phyloP scores from a whole-genome alignment of 2,113 vertebrate species.

The Sinosuthora webbiana region DNA sequence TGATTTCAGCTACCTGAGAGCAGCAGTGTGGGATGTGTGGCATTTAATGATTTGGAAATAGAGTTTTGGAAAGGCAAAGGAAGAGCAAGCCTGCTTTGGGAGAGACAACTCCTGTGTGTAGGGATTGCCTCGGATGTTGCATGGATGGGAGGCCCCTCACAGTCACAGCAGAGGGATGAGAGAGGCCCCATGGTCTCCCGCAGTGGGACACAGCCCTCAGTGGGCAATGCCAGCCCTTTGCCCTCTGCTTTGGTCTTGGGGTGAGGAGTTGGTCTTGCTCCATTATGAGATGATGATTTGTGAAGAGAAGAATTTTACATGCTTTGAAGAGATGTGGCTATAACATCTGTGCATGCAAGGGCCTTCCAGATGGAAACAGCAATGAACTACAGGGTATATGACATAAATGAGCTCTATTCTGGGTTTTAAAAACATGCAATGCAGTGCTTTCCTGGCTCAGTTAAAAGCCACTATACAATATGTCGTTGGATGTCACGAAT shows the following conservation, averaged over 20 bases:
- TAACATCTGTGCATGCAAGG: neutral
- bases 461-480: neutral
- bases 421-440: neutral
- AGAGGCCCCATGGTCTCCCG: neutral
- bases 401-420: neutral
- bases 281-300: neutral
- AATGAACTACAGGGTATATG: neutral
- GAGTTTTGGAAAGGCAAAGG: neutral
- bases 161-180: neutral
- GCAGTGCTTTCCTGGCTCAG: neutral
- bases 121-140: rapidly evolving
- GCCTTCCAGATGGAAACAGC: neutral
- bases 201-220: too few species aligned
- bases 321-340: neutral
- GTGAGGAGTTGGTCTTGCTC: neutral
- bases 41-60: neutral
- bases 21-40: neutral
- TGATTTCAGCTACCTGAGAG: neutral
- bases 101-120: neutral
- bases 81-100: neutral
- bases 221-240: neutral
- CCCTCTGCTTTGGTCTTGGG: neutral
- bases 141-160: neutral
- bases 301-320: neutral
- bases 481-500: neutral